Percentiles rank a stretch among this genome's conserved stretches.
Evolutionary conservation across 2,113 vertebrate species (phyloP).

Genomic region (Strix aluco): DNA sequence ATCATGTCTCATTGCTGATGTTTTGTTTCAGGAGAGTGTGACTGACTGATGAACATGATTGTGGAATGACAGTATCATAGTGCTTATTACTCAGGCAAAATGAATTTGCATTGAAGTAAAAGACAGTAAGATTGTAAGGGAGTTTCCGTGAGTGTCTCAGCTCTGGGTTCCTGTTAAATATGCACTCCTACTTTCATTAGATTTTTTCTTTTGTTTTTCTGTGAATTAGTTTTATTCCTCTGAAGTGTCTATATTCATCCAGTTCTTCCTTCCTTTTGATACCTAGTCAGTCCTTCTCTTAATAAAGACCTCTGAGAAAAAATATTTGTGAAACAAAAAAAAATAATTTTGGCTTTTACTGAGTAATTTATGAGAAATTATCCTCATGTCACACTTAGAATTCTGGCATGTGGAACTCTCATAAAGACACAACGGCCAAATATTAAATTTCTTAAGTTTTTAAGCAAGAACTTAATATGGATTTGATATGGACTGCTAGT

Average conservation of each 20-base stretch:
- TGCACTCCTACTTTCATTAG: not conserved
- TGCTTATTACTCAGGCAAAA: not conserved
- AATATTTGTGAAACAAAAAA: not conserved
- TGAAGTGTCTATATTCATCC: not conserved
- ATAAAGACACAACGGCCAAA: not conserved
- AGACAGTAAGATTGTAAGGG: not conserved
- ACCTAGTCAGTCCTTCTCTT: not conserved
- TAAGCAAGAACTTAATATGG: not conserved
- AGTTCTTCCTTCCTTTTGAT: not conserved
- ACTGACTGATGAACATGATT: not conserved
- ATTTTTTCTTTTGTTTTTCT: not conserved
- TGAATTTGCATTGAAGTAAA: not conserved
- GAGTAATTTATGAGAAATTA: not conserved
- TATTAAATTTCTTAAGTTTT: constrained; percentile 1
- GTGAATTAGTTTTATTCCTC: not conserved
- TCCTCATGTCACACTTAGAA: not conserved
- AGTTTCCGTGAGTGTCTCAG: not conserved
- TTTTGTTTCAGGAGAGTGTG: not conserved
- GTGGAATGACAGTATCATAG: not conserved
- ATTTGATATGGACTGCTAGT: not conserved
- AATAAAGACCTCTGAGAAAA: not conserved
- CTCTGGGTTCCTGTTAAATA: not conserved
- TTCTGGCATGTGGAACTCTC: not conserved
- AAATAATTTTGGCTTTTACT: not conserved
- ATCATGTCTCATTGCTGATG: not conserved